Base-by-base conservation (phyloP, 2,113 vertebrate genomes). In the Oryzias javanicus region DNA sequence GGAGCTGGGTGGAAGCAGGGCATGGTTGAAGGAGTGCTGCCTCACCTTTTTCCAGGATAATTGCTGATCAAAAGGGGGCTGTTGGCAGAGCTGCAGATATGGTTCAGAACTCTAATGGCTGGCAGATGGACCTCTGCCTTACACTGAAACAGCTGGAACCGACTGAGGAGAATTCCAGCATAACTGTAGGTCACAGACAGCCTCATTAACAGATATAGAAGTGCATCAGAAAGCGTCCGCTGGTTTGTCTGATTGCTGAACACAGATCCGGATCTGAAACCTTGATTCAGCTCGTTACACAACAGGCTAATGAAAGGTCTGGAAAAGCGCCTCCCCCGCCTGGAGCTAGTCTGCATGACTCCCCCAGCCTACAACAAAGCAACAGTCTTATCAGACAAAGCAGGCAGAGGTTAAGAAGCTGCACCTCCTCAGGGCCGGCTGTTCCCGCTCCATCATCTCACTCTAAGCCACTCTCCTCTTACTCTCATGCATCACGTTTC, bases 1-100 rank as follows among this genome's bases (percentile, higher is more conserved):
- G 74, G 70, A 18, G 54, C 67, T 78, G 50, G 80, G 73, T 67
- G 67, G 86, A 88, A 78, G 82, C 79, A 84, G 57, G 70, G 76
- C 75, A 80, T 71, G 76, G 72, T 72, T 72, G 51, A 78, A 78
- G 68, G 76, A 59, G 67, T 78, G 79, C 76, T 68, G 72, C 62
- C 66, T 65, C 1, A 46, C 49, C 69, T 61, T 81, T 79, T 72
- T 81, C 57, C n/a, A 46, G 65, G 70, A 79, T 84, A 89, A 89
- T 89, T 87, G 78, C 72, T 87, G 87, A 92, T 90, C 88, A 90
- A 88, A 91, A 82, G 64, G 74, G 71, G 86, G 79, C 76, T 44
- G 63, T 81, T 65, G 48, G 85, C 72, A 40, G 71, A 56, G 73
- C 78, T 83, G 58, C 0, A 59, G 76, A 86, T 76, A 73, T 20